These are phyloP conservation scores for Spheniscus humboldti DNA, from an alignment of 2,797 vertebrate species.

Conservation along the genomic window DNA sequence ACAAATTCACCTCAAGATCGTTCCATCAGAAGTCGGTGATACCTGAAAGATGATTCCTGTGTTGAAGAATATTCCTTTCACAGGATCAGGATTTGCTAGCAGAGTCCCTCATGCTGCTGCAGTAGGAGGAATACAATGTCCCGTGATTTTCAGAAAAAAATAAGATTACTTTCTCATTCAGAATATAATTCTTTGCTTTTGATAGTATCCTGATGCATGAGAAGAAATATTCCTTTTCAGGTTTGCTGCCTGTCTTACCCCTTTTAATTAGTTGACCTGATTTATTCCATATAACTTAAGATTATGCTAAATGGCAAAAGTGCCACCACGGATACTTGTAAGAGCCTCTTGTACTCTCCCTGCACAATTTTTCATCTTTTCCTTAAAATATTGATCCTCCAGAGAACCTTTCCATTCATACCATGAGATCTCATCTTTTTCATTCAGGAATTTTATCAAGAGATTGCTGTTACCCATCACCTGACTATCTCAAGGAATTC, in stretches of 20 bases:
- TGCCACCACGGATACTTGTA: neutral
- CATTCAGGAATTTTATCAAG: neutral
- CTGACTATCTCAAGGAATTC: neutral
- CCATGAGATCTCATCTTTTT: neutral
- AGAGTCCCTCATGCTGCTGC: neutral
- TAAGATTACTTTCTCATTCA: neutral
- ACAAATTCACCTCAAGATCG: neutral
- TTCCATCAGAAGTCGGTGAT: neutral
- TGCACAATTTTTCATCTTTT: neutral
- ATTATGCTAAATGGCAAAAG: neutral
- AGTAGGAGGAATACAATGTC: neutral
- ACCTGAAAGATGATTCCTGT: neutral
- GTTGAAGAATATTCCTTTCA: neutral
- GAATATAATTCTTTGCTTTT: neutral
- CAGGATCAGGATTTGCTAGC: neutral
- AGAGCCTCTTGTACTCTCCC: neutral
- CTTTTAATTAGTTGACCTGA: neutral
- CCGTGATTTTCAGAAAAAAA: neutral
- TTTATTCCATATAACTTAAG: neutral
- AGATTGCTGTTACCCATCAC: neutral
- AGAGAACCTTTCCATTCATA: neutral
- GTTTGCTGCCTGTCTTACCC: neutral
- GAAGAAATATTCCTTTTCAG: neutral
- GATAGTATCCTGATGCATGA: neutral
- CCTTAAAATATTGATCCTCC: neutral